Evolutionary conservation across 2,888 invertebrate species (phyloP), one percentile per base, ranked within the genome.

Genomic region (Callyntrura guangdongensis): DNA sequence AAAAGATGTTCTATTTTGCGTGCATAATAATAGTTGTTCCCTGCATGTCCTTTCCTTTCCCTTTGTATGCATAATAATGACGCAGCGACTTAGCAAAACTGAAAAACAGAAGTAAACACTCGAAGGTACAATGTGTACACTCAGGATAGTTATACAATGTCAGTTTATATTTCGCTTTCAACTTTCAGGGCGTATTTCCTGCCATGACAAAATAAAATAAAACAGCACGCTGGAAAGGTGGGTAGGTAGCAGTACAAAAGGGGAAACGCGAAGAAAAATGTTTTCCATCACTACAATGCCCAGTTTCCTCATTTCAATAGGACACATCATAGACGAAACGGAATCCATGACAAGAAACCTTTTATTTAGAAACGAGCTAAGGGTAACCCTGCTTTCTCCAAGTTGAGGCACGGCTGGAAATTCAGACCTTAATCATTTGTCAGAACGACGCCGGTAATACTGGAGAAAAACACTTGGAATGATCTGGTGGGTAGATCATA

Each of bases 151-250:
- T 2, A 77, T n/a, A 77, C 25, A 56, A 45, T 72, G 20, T 9
- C 69, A 49, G n/a, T 77, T 45, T 56, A 2, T 49, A 3, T 36
- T 36, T 14, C 36, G 11, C 14, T 14, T 69, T 14, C 36, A 61
- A 61, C 8, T 64, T 36, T 8, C 69, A 69, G 47, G 12, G 47
- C 22, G 5, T 72, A 47, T 72, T 72, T 72, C 72, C 14, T 47
- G n/a, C 22, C 64, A 64, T 64, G 47, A 45, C 22, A 72, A 72
- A 64, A 64, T 22, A 64, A 72, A 27, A 27, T 56, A 53, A 77
- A 56, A 47, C 36, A 69, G n/a, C 45, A 47, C 20, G 20, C 49
- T 77, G 77, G 14, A 14, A 56, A 53, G n/a, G n/a, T n/a, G 22
- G 77, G 77, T 25, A 77, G 53, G 77, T 77, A 4, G 12, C 25